Percentiles rank a stretch among this genome's conserved stretches.
Conservation (phyloP, 2,113 vertebrate genomes). For the Phrynocephalus versicolor region DNA sequence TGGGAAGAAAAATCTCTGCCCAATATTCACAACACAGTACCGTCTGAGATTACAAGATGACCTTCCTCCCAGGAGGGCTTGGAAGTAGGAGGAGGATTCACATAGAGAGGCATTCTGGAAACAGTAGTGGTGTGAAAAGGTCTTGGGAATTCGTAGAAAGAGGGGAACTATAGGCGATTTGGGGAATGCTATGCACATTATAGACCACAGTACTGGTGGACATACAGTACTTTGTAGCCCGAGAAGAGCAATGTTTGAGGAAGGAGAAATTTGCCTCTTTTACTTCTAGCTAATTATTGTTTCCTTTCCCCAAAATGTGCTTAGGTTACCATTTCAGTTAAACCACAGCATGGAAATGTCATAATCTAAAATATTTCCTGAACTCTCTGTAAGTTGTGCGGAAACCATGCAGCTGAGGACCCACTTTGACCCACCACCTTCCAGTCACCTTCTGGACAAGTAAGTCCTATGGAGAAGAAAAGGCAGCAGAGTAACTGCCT, state of each 20-base stretch:
- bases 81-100: not conserved
- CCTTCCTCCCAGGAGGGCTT: not conserved
- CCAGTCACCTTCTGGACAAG: too few species aligned
- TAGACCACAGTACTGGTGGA: not conserved
- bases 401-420: too few species aligned
- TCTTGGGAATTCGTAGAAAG: too few species aligned
- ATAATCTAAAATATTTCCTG: not conserved
- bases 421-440: too few species aligned
- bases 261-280: too few species aligned
- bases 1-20: not conserved
- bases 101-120: not conserved
- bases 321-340: too few species aligned
- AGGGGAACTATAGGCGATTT: too few species aligned
- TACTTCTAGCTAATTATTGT: too few species aligned
- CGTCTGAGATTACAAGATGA: not conserved
- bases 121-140: not conserved
- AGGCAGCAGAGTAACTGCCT: too few species aligned
- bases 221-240: not conserved
- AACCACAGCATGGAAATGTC: not conserved
- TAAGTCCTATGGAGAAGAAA: too few species aligned
- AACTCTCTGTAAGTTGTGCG: too few species aligned
- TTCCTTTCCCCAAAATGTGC: not conserved
- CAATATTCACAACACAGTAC: not conserved
- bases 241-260: too few species aligned
- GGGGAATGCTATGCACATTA: not conserved